These are phyloP conservation scores for Graphium colonna DNA, from an alignment of 2,888 invertebrate genomes.

Conservation along the genomic window DNA sequence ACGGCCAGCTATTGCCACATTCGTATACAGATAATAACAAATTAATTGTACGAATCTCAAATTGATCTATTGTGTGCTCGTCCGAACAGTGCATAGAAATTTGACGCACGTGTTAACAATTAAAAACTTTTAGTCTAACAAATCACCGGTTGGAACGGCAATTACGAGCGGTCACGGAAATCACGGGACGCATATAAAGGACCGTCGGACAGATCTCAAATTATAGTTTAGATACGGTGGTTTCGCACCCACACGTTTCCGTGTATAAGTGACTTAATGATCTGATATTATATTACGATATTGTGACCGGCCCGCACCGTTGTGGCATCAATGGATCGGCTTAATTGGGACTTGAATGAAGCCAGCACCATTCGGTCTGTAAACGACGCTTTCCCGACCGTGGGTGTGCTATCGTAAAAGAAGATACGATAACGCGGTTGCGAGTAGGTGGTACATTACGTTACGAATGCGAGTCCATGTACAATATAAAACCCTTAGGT, in stretches of 20 bases:
- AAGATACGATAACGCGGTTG: no score
- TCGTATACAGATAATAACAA: no score
- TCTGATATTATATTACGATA: conserved; percentile 73
- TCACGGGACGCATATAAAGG: conserved; percentile 63
- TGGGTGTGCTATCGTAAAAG: conserved; percentile 48
- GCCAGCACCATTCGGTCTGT: no score
- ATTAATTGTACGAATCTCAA: no score
- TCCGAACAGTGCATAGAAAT: conserved; percentile 33
- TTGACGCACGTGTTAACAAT: conserved; percentile 73
- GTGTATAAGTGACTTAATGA: conserved; percentile 70
- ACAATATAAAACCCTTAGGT: no score
- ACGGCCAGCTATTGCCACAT: conserved; percentile 16
- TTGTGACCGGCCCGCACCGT: conserved; percentile 56
- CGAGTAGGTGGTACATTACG: no score
- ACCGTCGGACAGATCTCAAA: conserved; percentile 65
- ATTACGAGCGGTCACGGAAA: conserved; percentile 68
- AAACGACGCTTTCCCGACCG: no score
- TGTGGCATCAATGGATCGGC: conserved; percentile 55
- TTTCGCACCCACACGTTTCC: conserved; percentile 79
- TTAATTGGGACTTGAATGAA: conserved; percentile 58
- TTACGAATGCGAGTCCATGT: no score
- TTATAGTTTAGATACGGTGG: conserved; percentile 77
- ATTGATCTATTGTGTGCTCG: no score
- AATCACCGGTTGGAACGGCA: conserved; percentile 62
- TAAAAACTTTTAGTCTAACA: conserved; percentile 64